Evolutionary conservation across 1,140 invertebrate genomes (phyloP), one percentile per base, ranked within the genome.

Genomic region (Drosophila kohkoa): DNA sequence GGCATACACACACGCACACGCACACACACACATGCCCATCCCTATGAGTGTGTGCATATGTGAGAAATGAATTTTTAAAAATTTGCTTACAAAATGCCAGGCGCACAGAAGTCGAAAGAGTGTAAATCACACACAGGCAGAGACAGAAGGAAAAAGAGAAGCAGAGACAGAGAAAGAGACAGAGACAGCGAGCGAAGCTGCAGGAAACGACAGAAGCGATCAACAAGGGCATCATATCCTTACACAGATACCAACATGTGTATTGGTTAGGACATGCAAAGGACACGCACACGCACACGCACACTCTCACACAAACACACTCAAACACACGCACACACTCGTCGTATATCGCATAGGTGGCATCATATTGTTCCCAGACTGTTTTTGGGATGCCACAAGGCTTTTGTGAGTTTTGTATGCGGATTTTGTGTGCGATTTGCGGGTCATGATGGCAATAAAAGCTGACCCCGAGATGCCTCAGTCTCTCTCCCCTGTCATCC

Each of bases 371-470:
- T 52, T 30, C 67, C 51, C 52, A 60, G 35, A 59, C 65, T 69
- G 65, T 49, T 48, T 41, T 52, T 69, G 52, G 35, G 38, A 68
- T 69, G 65, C 64, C 71, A 55, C 66, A 48, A 74, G 58, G 66
- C 66, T 63, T 75, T 70, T 64, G 59, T 63, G 66, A 69, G 72
- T 75, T 69, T 75, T 63, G 65, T 69, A 70, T 70, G 66, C 66
- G 72, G 72, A 75, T 75, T 75, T 75, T 64, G 72, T 75, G 65
- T 71, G 66, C 55, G 60, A 78, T 71, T 78, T 75, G 72, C 72
- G 72, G 72, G 72, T 75, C 72, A 70, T 75, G 66, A 75, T 75
- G 72, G 72, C 67, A 74, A 74, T 74, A 74, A 69, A 73, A 74
- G 43, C 59, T 71, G 66, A 75, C 67, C 72, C 49, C 28, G 13